Evolutionary conservation across 2,888 invertebrate species (phyloP).

Genomic region (Orthosia cruda): DNA sequence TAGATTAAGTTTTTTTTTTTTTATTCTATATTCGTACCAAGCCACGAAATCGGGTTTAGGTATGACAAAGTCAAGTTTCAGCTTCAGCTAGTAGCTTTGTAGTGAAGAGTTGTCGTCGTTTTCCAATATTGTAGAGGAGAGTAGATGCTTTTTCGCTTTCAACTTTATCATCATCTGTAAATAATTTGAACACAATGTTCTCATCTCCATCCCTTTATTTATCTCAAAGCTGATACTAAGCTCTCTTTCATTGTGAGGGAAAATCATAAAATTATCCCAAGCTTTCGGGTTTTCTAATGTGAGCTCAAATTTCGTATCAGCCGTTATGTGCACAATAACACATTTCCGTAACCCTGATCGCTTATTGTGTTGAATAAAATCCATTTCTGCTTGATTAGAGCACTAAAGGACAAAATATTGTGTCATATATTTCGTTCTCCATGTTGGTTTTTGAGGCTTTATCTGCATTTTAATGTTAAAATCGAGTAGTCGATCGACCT

Average conservation of each 20-base stretch:
- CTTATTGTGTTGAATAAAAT: slow-evolving; percentile 16
- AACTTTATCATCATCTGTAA: background rate
- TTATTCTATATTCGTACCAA: background rate
- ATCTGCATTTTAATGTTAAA: slow-evolving; percentile 26
- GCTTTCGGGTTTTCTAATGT: slow-evolving; percentile 22
- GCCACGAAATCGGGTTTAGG: background rate
- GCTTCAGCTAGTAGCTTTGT: background rate
- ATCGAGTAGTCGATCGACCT: background rate
- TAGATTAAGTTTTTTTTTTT: no score
- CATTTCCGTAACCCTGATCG: slow-evolving; percentile 4
- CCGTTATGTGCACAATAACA: slow-evolving; percentile 12
- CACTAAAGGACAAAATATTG: slow-evolving; percentile 12
- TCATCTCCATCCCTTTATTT: background rate
- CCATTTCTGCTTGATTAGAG: slow-evolving; percentile 28
- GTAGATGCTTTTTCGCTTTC: background rate
- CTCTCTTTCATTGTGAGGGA: background rate
- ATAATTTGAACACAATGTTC: background rate
- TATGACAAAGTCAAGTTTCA: background rate
- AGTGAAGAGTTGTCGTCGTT: background rate
- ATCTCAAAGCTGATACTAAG: slow-evolving; percentile 7
- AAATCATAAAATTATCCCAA: slow-evolving; percentile 22
- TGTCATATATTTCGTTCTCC: background rate
- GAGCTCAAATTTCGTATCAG: slow-evolving; percentile 11
- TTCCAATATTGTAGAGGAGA: background rate
- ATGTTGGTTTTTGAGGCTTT: background rate